A percentile compares a stretch with the other conserved stretches of the same genome.
These are phyloP conservation scores for Drosophila setosimentum DNA, from an alignment of 2,888 invertebrate genomes.

Conservation along the genomic window DNA sequence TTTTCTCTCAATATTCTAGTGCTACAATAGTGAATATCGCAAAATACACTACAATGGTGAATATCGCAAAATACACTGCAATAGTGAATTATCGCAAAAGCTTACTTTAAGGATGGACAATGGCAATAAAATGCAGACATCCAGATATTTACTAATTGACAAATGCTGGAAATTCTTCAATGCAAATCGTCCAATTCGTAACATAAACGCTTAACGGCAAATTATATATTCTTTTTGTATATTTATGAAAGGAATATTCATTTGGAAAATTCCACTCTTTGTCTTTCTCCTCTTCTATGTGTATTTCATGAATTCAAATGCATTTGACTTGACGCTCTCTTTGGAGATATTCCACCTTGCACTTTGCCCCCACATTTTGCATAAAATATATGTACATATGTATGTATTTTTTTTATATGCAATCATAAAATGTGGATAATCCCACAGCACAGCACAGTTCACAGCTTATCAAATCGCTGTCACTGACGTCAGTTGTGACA, in stretches of 20 bases:
- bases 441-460: conserved; percentile 4
- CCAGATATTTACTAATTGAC: background rate
- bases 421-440: conserved; percentile 23
- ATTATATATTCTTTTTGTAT: background rate
- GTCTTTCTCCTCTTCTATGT: background rate
- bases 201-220: background rate
- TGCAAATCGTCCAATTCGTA: background rate
- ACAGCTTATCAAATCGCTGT: conserved; percentile 29
- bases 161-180: too few relatives aligned
- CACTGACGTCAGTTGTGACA: conserved; percentile 47
- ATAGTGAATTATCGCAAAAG: background rate
- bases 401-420: background rate
- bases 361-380: background rate
- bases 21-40: background rate
- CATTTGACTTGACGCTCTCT: background rate
- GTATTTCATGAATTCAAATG: background rate
- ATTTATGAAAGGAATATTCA: background rate
- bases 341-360: background rate
- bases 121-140: background rate
- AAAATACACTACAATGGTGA: background rate
- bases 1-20: background rate
- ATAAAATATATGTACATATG: background rate
- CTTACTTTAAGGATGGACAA: background rate
- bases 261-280: background rate
- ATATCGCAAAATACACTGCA: background rate